phyloP scores from a whole-genome alignment of 1,140 invertebrate species.

The Atta texana region DNA sequence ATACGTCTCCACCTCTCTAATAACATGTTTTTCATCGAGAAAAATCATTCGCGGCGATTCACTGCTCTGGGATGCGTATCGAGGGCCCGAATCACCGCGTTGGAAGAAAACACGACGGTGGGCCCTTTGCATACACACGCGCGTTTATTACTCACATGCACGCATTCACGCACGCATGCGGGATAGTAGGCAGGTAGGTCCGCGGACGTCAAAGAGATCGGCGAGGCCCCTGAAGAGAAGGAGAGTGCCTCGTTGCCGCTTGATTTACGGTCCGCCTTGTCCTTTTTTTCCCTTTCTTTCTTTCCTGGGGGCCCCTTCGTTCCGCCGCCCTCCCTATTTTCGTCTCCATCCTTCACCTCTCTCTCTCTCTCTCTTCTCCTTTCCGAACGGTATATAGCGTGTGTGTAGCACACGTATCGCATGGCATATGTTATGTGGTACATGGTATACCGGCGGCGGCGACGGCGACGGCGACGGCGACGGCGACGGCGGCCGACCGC shows the following conservation, averaged over 20 bases:
- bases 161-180: conserved; percentile 1
- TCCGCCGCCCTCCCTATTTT: conserved; percentile 41
- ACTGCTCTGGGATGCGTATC: conserved; percentile 17
- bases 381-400: conserved; percentile 72
- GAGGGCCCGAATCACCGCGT: conserved; percentile 26
- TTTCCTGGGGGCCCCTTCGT: conserved; percentile 47
- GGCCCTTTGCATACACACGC: conserved; percentile 49
- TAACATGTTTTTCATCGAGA: conserved; percentile 51
- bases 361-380: not conserved
- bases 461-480: conserved; percentile 75
- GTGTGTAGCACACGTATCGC: conserved; percentile 76
- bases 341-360: conserved; percentile 4
- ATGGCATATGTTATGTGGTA: conserved; percentile 79
- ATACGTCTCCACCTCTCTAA: conserved; percentile 17
- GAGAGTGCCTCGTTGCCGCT: conserved; percentile 77
- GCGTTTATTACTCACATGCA: conserved; percentile 36
- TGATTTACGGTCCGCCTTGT: conserved; percentile 81
- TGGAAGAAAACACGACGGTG: conserved; percentile 12
- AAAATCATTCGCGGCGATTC: conserved; percentile 53
- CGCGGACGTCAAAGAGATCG: conserved; percentile 73
- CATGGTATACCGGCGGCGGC: conserved; percentile 76
- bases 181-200: conserved; percentile 57
- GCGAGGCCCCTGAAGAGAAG: conserved; percentile 38
- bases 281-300: conserved; percentile 35
- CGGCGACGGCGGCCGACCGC: conserved; percentile 75